These are phyloP conservation scores for Erpobdella octoculata DNA, from an alignment of 2,888 invertebrate genomes.

Conservation along the genomic window DNA sequence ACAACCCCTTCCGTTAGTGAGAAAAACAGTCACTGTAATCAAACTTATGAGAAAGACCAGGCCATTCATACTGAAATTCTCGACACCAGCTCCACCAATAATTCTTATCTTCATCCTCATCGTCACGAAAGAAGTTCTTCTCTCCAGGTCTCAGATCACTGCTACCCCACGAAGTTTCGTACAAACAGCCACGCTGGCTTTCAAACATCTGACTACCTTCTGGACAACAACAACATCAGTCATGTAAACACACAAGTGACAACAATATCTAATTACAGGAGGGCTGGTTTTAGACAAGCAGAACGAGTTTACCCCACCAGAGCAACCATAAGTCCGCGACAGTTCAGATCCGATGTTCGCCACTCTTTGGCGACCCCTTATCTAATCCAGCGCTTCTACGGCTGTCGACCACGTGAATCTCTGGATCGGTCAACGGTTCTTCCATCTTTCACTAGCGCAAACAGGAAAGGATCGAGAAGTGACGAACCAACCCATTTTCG, in stretches of 20 bases:
- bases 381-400: constrained; percentile 10
- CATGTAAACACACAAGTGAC: no score
- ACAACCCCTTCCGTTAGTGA: not conserved
- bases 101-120: not conserved
- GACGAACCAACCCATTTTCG: constrained; percentile 16
- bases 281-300: not conserved
- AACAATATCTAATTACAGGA: not conserved
- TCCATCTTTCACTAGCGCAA: not conserved
- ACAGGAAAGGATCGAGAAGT: not conserved
- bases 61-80: no score
- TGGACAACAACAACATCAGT: not conserved
- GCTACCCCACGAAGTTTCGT: not conserved
- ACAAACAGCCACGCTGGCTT: not conserved
- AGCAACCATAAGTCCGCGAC: not conserved
- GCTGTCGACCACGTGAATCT: not conserved
- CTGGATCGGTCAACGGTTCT: not conserved
- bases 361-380: constrained; percentile 14
- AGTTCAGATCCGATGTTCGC: not conserved
- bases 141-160: not conserved
- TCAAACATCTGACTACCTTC: not conserved
- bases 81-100: not conserved
- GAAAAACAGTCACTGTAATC: not conserved
- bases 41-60: not conserved
- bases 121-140: constrained; percentile 4
- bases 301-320: constrained; percentile 5